Evolutionary conservation across 92 coral and sea anemone genomes (phyloP).

Genomic region (Palythoa grandis): DNA sequence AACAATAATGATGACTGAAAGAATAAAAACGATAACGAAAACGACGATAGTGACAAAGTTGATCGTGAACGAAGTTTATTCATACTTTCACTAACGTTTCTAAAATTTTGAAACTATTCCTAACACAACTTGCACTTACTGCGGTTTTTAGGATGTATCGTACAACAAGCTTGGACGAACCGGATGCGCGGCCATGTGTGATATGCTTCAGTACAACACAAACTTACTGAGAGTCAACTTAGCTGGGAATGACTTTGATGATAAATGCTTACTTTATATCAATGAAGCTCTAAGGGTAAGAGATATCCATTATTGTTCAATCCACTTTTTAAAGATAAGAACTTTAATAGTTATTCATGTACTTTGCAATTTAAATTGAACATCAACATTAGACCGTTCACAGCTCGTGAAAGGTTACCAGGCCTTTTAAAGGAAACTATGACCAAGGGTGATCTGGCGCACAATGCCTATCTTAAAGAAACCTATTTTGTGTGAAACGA

Average conservation of each 20-base stretch:
- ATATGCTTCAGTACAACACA: slow-evolving; percentile 84
- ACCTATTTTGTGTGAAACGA: no score
- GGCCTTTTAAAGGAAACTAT: no score
- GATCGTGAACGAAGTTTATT: no score
- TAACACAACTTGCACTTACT: neutral
- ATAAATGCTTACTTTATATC: slow-evolving; percentile 70
- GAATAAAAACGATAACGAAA: neutral
- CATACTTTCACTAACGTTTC: no score
- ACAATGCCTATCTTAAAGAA: no score
- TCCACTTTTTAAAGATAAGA: no score
- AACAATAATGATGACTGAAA: no score
- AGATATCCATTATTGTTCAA: neutral
- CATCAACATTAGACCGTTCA: no score
- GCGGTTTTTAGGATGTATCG: slow-evolving; percentile 63
- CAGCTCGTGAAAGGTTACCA: no score
- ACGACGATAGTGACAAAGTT: neutral
- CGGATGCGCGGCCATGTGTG: slow-evolving; percentile 86
- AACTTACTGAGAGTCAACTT: slow-evolving; percentile 69
- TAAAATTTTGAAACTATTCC: neutral
- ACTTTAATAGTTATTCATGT: no score
- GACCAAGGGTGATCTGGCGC: no score
- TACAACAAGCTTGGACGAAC: slow-evolving; percentile 78
- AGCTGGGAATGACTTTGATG: slow-evolving; percentile 72
- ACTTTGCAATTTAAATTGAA: no score
- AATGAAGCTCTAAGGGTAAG: slow-evolving; percentile 83